Conservation (phyloP, 1,140 invertebrate genomes). For the Cryptotermes secundus region DNA sequence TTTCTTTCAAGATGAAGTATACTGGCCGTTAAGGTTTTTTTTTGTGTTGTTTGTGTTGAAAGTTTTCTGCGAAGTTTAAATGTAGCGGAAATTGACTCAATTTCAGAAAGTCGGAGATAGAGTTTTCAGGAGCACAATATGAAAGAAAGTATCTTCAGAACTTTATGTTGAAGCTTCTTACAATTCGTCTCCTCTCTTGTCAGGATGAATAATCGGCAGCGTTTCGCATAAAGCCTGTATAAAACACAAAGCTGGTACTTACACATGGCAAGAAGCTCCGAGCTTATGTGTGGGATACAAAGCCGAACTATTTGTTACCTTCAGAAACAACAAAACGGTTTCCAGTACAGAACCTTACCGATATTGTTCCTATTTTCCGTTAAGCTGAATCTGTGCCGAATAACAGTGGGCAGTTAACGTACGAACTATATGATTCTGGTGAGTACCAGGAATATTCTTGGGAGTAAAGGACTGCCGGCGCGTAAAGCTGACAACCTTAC, state of each 20-base stretch:
- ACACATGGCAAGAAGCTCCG: neutral
- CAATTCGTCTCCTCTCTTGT: neutral
- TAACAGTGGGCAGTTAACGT: too few relatives aligned
- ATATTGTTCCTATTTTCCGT: too few relatives aligned
- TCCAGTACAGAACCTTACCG: neutral
- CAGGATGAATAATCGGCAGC: neutral
- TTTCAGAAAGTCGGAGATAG: too few relatives aligned
- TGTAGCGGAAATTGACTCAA: neutral
- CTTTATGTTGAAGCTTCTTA: neutral
- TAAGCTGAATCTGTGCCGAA: too few relatives aligned
- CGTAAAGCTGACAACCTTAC: too few relatives aligned
- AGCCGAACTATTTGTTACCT: neutral
- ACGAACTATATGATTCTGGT: too few relatives aligned
- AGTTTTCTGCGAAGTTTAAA: neutral
- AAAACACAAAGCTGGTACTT: neutral
- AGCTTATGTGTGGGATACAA: neutral
- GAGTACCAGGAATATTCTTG: too few relatives aligned
- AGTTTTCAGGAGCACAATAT: too few relatives aligned
- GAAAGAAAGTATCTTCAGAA: neutral
- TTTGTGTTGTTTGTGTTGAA: neutral
- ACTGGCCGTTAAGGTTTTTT: neutral
- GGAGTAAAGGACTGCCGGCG: too few relatives aligned
- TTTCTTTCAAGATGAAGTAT: too few relatives aligned
- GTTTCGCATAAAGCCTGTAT: neutral
- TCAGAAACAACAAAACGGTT: neutral